These are phyloP conservation scores for Aspidiotus destructor DNA, from an alignment of 2,888 invertebrate genomes.

Conservation along the genomic window DNA sequence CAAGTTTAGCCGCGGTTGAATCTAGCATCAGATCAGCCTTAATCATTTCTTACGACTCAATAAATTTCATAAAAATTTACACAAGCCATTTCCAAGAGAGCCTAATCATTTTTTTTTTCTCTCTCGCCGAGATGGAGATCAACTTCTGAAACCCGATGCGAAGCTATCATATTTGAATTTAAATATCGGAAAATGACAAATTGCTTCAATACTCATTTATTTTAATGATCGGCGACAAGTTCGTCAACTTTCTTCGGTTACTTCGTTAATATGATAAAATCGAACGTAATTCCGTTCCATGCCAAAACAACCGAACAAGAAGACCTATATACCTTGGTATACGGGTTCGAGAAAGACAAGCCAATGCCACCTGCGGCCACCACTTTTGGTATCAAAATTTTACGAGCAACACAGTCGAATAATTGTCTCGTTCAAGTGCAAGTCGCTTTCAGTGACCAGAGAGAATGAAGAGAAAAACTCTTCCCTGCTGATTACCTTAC, in stretches of 20 bases:
- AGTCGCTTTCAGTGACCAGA: constrained; percentile 19
- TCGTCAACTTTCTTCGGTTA: background rate
- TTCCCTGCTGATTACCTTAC: constrained; percentile 29
- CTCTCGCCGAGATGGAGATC: too few relatives aligned
- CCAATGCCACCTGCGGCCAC: constrained; percentile 25
- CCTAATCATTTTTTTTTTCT: too few relatives aligned
- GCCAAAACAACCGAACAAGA: background rate
- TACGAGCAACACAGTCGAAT: constrained; percentile 20
- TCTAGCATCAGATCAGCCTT: too few relatives aligned
- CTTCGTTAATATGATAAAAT: constrained; percentile 2
- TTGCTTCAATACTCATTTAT: too few relatives aligned
- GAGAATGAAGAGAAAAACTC: constrained; percentile 16
- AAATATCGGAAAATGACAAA: too few relatives aligned
- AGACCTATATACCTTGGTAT: too few relatives aligned
- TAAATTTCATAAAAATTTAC: too few relatives aligned
- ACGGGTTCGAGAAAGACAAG: constrained; percentile 10
- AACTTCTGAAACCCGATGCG: too few relatives aligned
- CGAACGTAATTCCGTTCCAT: constrained; percentile 4
- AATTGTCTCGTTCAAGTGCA: constrained; percentile 28
- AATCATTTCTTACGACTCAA: too few relatives aligned
- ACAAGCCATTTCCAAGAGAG: too few relatives aligned
- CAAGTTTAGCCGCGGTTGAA: too few relatives aligned
- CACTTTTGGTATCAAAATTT: constrained; percentile 24
- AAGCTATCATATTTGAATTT: too few relatives aligned
- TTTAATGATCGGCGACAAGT: background rate